Evolutionary conservation across 2,888 invertebrate genomes (phyloP), one percentile per base, ranked within the genome.

Genomic region (Macropis europaea): DNA sequence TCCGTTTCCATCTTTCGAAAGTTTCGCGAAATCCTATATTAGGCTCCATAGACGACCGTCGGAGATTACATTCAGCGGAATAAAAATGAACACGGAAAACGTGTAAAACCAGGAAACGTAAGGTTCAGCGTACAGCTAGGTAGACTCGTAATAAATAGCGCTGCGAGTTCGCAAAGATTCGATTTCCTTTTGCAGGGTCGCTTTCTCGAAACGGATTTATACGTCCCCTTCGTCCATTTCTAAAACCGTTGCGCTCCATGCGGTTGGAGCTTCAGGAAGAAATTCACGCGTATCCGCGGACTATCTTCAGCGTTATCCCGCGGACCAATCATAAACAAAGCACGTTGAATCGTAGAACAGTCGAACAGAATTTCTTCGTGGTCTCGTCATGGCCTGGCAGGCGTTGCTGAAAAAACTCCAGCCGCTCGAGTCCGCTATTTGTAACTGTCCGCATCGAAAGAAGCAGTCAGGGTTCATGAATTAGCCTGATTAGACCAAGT

Each of bases 111-210:
- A 28, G 15, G 38, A 32, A 50, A 19, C 24, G 47, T 32, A 30
- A 17, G 32, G 17, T 38, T 22, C 22, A 47, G 53, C 2, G 42
- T 5, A 24, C 28, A 45, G 22, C 24, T 32, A 28, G 40, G 9
- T 0, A 24, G 32, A 3, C 40, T 17, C 30, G 47, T 43, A 50
- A 57, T 45, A 43, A 63, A 42, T 19, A 15, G 13, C 26, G n/a
- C 19, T n/a, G 9, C 17, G 11, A 24, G 24, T 40, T 13, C 26
- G 17, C 7, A 9, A n/a, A 19, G 52, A 47, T 15, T 26, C 38
- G 52, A n/a, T 34, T 53, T 60, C 66, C 59, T 48, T 70, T 60
- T 38, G 42, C 70, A 48, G 43, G 40, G 53, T 40, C 32, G 13
- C 17, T 32, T 11, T 34, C 22, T 34, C 13, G 19, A 61, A 13